Evolutionary conservation across 2,888 invertebrate species (phyloP).

Genomic region (Griposia aprilina): DNA sequence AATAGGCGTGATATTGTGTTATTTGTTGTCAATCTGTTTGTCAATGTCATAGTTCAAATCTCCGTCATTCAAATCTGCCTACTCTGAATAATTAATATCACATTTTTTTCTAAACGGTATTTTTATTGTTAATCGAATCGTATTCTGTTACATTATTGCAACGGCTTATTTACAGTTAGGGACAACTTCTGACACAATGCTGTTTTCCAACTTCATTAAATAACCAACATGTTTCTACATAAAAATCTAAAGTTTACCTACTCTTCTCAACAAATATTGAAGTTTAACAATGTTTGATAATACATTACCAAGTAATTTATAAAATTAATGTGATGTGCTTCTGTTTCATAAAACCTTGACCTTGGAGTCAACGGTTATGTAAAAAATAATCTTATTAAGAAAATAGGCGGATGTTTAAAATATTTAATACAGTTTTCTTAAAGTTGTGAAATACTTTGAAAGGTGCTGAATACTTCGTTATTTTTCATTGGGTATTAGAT

Average conservation of each 20-base stretch:
- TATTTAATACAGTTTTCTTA: slow-evolving; percentile 17
- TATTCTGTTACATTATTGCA: slow-evolving; percentile 10
- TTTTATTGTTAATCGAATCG: slow-evolving; percentile 13
- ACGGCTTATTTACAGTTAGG: slow-evolving; percentile 46
- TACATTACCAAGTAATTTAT: slow-evolving; percentile 27
- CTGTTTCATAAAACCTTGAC: slow-evolving; percentile 50
- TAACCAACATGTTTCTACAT: slow-evolving; percentile 30
- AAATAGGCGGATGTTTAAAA: not conserved
- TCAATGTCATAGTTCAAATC: not conserved
- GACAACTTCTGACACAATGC: slow-evolving; percentile 2
- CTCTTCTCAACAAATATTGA: slow-evolving; percentile 12
- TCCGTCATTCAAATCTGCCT: not conserved
- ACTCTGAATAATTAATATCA: not conserved
- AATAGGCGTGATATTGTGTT: not conserved
- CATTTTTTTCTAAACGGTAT: not conserved
- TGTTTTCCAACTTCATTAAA: slow-evolving; percentile 25
- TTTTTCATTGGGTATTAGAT: not conserved
- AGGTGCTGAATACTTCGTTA: not conserved
- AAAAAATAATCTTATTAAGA: slow-evolving; percentile 16
- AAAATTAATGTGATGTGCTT: slow-evolving; percentile 33
- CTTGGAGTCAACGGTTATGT: slow-evolving; percentile 39
- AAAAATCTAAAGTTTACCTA: not conserved
- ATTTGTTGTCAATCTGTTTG: not conserved
- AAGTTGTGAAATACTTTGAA: slow-evolving; percentile 34
- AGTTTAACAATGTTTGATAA: slow-evolving; percentile 29